Evolutionary conservation across 2,797 vertebrate genomes (phyloP), one percentile per base, ranked within the genome.

Genomic region (Pseudomugil gertrudae): DNA sequence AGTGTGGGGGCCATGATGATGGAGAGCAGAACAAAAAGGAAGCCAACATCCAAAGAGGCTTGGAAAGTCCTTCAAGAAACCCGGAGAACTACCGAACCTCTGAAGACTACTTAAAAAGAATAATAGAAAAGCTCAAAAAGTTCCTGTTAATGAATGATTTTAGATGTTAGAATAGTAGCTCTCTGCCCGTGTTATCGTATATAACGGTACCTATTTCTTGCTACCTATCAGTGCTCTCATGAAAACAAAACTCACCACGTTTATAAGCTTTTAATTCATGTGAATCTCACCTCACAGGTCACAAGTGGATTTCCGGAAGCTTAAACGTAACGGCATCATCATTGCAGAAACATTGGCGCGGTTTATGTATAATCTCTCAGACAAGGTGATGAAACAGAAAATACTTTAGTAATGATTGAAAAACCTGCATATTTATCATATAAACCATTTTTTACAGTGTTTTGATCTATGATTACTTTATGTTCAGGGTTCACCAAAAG

Each of bases 361-460:
- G 27, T 92, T 87, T 17, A 92, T 95, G 89, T 95, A 91, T 75
- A 94, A 93, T 61, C 88, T 95, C 23, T 92, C 94, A 14, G 90
- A 93, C 73, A 92, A 93, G 93, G 95, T 95, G 63, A 86, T 21
- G 35, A 7, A 17, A 66, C 23, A 11, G 17, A 60, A 40, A 1
- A 10, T 56, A 65, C 50, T 19, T 11, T 0, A 56, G 3, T 9
- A 11, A 47, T 38, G 10, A 63, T 57, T 9, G 30, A 4, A 45
- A 14, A 74, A 23, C 36, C 35, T 48, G 3, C 7, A 4, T 2
- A 35, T 69, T 57, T 0, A 56, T 53, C 0, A 9, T 1, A 26
- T 63, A 0, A 1, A n/a, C 1, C 35, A 32, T 21, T 53, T 57
- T 63, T 47, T 11, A 47, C 38, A n/a, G 0, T 9, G 60, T 38